A percentile compares a stretch with the other conserved stretches of the same genome.
Conservation (phyloP, 2,113 vertebrate species). For the Emydocephalus ijimae region DNA sequence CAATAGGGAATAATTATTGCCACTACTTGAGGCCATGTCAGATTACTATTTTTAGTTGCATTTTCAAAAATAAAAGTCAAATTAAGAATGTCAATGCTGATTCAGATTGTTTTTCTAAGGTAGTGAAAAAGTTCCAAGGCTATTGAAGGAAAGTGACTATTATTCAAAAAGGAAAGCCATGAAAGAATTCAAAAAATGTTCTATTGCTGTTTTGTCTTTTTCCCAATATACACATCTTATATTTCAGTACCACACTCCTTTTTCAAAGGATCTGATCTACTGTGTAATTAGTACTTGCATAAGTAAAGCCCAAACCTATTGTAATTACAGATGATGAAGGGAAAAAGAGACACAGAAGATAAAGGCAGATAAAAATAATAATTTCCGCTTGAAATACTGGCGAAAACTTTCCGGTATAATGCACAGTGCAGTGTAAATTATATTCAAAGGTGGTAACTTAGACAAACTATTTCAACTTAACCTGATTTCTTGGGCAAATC, state of each 20-base stretch:
- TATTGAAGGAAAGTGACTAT: neutral
- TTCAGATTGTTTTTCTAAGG: neutral
- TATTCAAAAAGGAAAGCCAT: neutral
- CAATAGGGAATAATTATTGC: neutral
- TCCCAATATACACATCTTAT: neutral
- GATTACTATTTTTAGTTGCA: neutral
- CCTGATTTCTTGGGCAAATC: neutral
- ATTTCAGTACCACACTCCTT: neutral
- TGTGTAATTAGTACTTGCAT: neutral
- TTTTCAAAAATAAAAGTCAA: neutral
- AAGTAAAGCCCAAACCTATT: neutral
- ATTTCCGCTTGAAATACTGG: neutral
- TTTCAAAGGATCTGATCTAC: neutral
- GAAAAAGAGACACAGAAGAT: neutral
- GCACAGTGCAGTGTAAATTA: neutral
- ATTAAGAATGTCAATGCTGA: neutral
- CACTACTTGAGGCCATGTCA: neutral
- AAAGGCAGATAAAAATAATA: neutral
- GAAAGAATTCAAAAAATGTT: neutral
- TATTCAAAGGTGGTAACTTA: neutral
- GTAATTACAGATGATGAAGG: neutral
- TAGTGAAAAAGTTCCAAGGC: neutral
- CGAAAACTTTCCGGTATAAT: neutral
- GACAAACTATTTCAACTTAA: neutral
- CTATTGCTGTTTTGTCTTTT: neutral